Base-by-base conservation (phyloP, 2,113 vertebrate species). In the human (Homo sapiens) region DNA sequence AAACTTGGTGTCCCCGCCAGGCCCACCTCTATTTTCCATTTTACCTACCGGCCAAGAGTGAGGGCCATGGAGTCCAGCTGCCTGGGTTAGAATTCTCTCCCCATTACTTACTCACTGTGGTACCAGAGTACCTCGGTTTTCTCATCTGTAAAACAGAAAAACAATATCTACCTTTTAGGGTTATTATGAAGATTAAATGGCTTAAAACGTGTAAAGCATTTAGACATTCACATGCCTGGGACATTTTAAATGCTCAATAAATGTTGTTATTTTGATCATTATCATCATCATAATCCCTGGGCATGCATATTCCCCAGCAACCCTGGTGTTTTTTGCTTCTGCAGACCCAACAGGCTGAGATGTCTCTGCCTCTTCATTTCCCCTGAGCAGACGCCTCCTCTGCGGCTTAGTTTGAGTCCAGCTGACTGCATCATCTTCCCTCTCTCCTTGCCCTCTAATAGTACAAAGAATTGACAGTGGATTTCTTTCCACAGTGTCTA, bases 141-240 rank as follows among this genome's bases (percentile, higher is more conserved):
- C 57, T 91, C 55, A 45, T 57, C 93, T 92, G 38, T 72, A 87
- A 97, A 92, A 72, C 72, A 50, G 94, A 32, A 43, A 80, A 48
- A n/a, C 11, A 76, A 1, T 6, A n/a, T 64, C 45, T 68, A 68
- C 2, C 13, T 87, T 23, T 87, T 78, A 78, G 32, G 17, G 61
- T 50, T 55, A 55, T 48, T 50, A 43, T n/a, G 52, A 92, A 50
- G 73, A 55, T 59, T 10, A 61, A 82, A 22, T 48, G 18, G 20
- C 35, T 91, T 79, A 59, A 66, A 10, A 40, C 3, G 22, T 25
- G 4, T 20, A 52, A 93, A 72, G 9, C n/a, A 11, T 48, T 83
- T 52, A 66, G 90, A 43, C 30, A 78, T 30, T 83, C 40, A 11
- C n/a, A 30, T 30, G 23, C 40, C n/a, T 16, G 20, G 61, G 40